Evolutionary conservation across 2,888 invertebrate species (phyloP), one percentile per base, ranked within the genome.

Genomic region (Synanthedon andrenaeformis): DNA sequence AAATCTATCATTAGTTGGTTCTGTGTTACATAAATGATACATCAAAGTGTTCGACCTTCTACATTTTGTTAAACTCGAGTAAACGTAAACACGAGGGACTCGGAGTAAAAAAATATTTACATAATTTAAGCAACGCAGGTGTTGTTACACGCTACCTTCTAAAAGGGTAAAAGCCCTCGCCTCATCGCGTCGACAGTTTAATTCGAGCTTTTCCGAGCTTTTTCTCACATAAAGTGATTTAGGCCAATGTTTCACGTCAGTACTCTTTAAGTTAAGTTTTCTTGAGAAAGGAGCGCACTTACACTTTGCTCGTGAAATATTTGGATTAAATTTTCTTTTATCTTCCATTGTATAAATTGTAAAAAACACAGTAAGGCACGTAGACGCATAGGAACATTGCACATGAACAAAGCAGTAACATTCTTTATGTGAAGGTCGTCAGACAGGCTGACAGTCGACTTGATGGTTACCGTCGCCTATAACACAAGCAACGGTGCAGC

Each of bases 71-170:
- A 60, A 59, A 54, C 45, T 52, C 42, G 56, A 55, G 55, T 52
- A 61, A 57, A 64, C 62, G 63, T 64, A 63, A 68, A 65, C 68
- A 67, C 65, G 62, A 66, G 67, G 64, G 66, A 65, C 64, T 70
- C 65, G 62, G 66, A 74, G 74, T 75, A 72, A 71, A 71, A 70
- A 67, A 66, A 67, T 70, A 76, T 77, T 76, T 75, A 74, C 75
- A 75, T 77, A 76, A 76, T 76, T 74, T 70, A 74, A 66, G 71
- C 70, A 64, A 64, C 75, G 63, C 77, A 75, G 76, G 76, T 76
- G 77, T 62, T 66, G 56, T 59, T 54, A 61, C 65, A 59, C 53
- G 54, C 55, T 49, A 41, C 54, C 53, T 62, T 60, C 59, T 65
- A 66, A 72, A 77, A 71, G 74, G 77, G 75, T 74, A 72, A 72